Percentiles rank a stretch among this genome's conserved stretches.
These are phyloP conservation scores for Limonius californicus DNA, from an alignment of 1,140 invertebrate species.

Conservation along the genomic window DNA sequence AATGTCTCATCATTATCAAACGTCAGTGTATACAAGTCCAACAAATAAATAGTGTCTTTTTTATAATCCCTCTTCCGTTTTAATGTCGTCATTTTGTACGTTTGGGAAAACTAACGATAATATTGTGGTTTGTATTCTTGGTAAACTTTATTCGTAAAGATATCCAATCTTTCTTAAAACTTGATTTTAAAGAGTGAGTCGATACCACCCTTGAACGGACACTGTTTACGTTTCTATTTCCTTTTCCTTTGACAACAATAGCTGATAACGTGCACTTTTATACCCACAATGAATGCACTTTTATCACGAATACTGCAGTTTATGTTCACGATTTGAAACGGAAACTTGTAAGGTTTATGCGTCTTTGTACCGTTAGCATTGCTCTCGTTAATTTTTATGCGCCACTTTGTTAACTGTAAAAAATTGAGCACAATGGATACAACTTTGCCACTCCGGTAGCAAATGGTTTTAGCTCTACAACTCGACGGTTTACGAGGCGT, in stretches of 20 bases:
- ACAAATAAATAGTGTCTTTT: conserved; percentile 76
- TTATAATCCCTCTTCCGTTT: conserved; percentile 70
- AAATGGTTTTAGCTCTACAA: background rate
- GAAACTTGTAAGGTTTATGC: too few species aligned
- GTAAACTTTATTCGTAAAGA: background rate
- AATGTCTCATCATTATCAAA: conserved; percentile 74
- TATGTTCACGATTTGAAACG: too few species aligned
- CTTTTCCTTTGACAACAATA: too few species aligned
- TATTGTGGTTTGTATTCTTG: background rate
- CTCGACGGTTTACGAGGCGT: background rate
- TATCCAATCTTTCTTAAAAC: too few species aligned
- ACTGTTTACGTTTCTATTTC: too few species aligned
- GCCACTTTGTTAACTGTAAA: background rate
- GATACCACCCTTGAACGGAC: too few species aligned
- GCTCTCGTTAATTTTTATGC: too few species aligned
- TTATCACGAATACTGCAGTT: too few species aligned
- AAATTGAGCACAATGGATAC: background rate
- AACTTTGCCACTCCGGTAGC: background rate
- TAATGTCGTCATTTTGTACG: conserved; percentile 33
- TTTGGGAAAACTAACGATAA: background rate
- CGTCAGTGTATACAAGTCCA: conserved; percentile 79
- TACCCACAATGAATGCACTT: too few species aligned
- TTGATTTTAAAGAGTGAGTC: too few species aligned
- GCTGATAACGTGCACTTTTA: too few species aligned
- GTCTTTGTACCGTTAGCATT: too few species aligned